Evolutionary conservation across 2,113 vertebrate species (phyloP), one percentile per base, ranked within the genome.

Genomic region (Ceratotherium simum): DNA sequence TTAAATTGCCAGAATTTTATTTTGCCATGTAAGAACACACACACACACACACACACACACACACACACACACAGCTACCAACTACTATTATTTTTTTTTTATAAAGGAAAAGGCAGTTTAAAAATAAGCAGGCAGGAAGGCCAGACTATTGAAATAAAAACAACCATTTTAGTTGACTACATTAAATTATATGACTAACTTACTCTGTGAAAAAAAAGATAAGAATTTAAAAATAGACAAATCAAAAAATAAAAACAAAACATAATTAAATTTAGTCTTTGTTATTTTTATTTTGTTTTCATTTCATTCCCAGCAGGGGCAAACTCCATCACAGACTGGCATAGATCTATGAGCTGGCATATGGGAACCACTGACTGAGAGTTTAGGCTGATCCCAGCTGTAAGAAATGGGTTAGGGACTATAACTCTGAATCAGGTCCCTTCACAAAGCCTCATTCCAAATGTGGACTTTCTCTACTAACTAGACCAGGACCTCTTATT

Each of bases 91-190:
- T 39, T 85, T 62, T 96, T 62, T 96, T 39, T 88, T 79, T 48
- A 87, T 73, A n/a, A 76, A 80, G 75, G 70, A 88, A 94, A 92
- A 88, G 31, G 25, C 20, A 89, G n/a, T 76, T 97, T 96, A 72
- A 97, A 95, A 85, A 65, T 4, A 78, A 95, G 36, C 12, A 91
- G 93, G 48, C 33, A 75, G 3, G 23, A 88, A 95, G 18, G 39
- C 29, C 18, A 81, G 36, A 72, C 9, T 91, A 84, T 92, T 88
- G 62, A 86, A 89, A 92, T 76, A 73, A 95, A 95, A 93, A 67
- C 33, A 29, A 90, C 20, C 25, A 36, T 91, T 89, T 92, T 72
- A 56, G n/a, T 87, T 76, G 33, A 88, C 29, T 70, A 64, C 10
- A 90, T 90, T 96, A 88, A 94, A 92, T 90, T 86, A 36, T n/a